Conservation (phyloP, 2,888 invertebrate genomes). For the Cryptocephalus moraei region DNA sequence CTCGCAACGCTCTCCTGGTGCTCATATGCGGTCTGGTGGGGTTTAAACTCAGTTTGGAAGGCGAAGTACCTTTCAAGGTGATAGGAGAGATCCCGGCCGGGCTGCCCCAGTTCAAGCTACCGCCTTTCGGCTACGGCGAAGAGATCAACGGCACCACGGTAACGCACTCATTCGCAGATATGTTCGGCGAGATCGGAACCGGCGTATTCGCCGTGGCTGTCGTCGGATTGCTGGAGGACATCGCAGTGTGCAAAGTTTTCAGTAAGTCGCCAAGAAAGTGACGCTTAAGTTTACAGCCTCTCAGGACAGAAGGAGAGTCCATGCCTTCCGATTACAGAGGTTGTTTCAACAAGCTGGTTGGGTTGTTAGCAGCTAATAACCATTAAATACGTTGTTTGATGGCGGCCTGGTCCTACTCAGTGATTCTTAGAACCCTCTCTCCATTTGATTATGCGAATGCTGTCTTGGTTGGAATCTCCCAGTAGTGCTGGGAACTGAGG, state of each 20-base stretch:
- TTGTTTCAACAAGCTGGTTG: too few species aligned
- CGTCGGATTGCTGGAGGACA: conserved; percentile 80
- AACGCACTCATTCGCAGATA: conserved; percentile 50
- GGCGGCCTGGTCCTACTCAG: too few species aligned
- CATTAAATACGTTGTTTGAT: too few species aligned
- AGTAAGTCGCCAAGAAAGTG: conserved; percentile 42
- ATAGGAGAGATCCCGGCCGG: conserved; percentile 69
- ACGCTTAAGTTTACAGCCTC: too few species aligned
- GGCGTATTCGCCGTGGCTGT: conserved; percentile 80
- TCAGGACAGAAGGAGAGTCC: too few species aligned
- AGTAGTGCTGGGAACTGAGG: too few species aligned
- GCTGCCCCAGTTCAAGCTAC: conserved; percentile 53
- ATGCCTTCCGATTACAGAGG: too few species aligned
- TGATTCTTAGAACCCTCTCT: too few species aligned
- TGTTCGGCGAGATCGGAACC: conserved; percentile 71
- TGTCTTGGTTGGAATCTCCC: too few species aligned
- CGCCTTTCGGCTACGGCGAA: conserved; percentile 52
- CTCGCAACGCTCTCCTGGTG: neutral
- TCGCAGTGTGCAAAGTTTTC: conserved; percentile 90
- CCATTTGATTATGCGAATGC: too few species aligned
- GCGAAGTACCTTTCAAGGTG: conserved; percentile 44
- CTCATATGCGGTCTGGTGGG: neutral
- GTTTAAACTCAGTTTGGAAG: neutral
- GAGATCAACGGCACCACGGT: conserved; percentile 38
- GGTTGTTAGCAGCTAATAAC: too few species aligned